Evolutionary conservation across 2,797 vertebrate species (phyloP), one percentile per base, ranked within the genome.

Genomic region (Typhlichthys eigenmanni): DNA sequence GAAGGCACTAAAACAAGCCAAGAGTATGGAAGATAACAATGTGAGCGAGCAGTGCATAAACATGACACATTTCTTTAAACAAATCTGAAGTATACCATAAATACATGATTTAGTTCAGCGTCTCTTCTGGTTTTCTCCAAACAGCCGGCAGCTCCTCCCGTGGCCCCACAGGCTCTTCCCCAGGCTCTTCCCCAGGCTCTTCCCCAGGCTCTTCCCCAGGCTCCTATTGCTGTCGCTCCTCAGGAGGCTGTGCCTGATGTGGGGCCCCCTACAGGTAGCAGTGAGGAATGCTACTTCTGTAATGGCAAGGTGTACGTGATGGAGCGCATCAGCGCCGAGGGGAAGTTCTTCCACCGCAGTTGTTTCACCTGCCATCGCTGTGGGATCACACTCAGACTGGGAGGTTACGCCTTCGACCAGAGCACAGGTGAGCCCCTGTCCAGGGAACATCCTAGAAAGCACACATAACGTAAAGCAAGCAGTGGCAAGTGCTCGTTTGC

Each of bases 321-420:
- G 87, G 96, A 98, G 80, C 89, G 95, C 45, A 87, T 94, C 88
- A 95, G 95, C 0, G 93, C 93, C 0, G 91, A 97, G 55, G 95
- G 95, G 61, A 93, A 75, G 77, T 97, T 98, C 90, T 97, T 97
- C 91, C 96, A 98, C 71, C 94, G 95, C 0, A 87, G 93, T 83
- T 98, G 96, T 88, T 98, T 98, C 91, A 89, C 81, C 67, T 98
- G 96, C 85, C 68, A 82, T 17, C 66, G 0, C 43, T 98, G 96
- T 14, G 74, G 91, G 68, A 86, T 93, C 86, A 96, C 95, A 0
- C 83, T 98, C 71, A 87, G 95, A 70, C 92, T 95, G 64, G 95
- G 96, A 0, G 93, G 90, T 65, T 98, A 96, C 47, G 60, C 82
- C 75, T 96, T 93, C 29, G 45, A 93, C 52, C 83, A 87, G 68